Evolutionary conservation across 2,113 vertebrate genomes (phyloP).

Genomic region (Dasyornis broadbenti): DNA sequence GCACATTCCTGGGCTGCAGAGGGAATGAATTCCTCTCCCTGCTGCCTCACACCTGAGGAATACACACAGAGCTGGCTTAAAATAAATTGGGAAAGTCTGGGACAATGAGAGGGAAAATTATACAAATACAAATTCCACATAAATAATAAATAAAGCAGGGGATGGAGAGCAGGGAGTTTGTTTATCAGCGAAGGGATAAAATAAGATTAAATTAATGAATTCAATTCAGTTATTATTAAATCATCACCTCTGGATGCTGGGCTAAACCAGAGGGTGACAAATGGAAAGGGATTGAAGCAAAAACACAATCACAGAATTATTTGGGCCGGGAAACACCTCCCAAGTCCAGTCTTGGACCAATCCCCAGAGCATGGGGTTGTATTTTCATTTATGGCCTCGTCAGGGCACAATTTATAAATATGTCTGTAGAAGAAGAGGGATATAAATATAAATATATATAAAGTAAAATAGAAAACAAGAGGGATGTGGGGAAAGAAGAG

Average conservation of each 20-base stretch:
- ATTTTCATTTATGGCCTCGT: not conserved
- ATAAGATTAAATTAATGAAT: not conserved
- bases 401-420: not conserved
- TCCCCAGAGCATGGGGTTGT: not conserved
- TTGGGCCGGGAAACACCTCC: not conserved
- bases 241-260: not conserved
- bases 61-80: slow-evolving; percentile 47
- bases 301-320: fast-evolving
- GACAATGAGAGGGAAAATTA: slow-evolving; percentile 31
- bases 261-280: not conserved
- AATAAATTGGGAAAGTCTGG: slow-evolving; percentile 56
- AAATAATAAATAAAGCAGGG: not conserved
- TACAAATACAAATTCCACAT: slow-evolving; percentile 46
- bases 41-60: slow-evolving; percentile 53
- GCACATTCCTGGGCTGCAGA: not conserved
- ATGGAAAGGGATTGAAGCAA: not conserved
- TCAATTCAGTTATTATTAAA: not conserved
- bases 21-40: slow-evolving; percentile 42
- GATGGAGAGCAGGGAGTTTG: not conserved
- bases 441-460: no score
- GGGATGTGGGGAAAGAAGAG: no score
- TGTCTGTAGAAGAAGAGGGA: not conserved
- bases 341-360: not conserved
- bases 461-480: no score
- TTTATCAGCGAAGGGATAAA: not conserved